Conservation (phyloP, 1,140 invertebrate genomes). For the Carposina sasakii region DNA sequence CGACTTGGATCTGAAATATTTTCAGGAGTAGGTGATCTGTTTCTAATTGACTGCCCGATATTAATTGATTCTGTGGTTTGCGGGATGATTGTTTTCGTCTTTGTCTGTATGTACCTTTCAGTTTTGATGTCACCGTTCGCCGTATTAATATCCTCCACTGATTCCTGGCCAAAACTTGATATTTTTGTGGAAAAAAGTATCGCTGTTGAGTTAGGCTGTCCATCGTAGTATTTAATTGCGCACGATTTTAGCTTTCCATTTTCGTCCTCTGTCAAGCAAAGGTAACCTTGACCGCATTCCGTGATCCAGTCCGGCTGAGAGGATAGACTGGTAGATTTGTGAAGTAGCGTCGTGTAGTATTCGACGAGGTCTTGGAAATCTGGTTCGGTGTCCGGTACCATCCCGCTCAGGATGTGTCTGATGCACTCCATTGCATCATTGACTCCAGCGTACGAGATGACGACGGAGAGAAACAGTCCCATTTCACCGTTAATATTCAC, state of each 20-base stretch:
- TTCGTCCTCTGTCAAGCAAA: constrained; percentile 57
- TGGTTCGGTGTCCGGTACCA: constrained; percentile 52
- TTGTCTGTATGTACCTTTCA: constrained; percentile 50
- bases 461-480: constrained; percentile 80
- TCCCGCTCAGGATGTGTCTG: constrained; percentile 70
- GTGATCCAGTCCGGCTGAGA: constrained; percentile 44
- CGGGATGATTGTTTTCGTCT: constrained; percentile 62
- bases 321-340: constrained; percentile 39
- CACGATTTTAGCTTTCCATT: constrained; percentile 50
- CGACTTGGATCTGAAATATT: constrained; percentile 40
- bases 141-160: constrained; percentile 44
- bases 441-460: constrained; percentile 82
- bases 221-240: constrained; percentile 59
- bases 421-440: constrained; percentile 77
- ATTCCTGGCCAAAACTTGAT: constrained; percentile 70
- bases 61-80: constrained; percentile 53
- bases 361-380: constrained; percentile 54
- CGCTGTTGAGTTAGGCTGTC: constrained; percentile 51
- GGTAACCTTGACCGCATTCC: constrained; percentile 59
- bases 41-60: constrained; percentile 47
- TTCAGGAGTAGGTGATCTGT: constrained; percentile 49
- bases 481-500: constrained; percentile 54
- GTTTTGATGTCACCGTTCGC: constrained; percentile 48
- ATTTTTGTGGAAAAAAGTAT: constrained; percentile 70
- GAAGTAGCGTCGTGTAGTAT: constrained; percentile 54